Evolutionary conservation across 2,797 vertebrate genomes (phyloP), one percentile per base, ranked within the genome.

Genomic region (Onychomys torridus): DNA sequence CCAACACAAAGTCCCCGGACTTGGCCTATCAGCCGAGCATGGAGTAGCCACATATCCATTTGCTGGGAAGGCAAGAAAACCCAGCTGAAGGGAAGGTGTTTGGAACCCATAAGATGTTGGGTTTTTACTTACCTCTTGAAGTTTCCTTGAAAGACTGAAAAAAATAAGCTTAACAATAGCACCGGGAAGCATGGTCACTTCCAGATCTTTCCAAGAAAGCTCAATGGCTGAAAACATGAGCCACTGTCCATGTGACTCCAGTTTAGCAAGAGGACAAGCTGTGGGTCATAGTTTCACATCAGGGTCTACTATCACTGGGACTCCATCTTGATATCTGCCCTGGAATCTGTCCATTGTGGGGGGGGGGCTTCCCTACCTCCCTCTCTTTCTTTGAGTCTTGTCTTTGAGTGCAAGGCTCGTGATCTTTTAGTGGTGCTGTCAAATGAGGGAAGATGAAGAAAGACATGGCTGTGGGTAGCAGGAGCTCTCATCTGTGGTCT

Each of bases 171-270:
- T 29, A 37, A 34, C 49, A 43, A 73, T 14, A 40, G 2, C 2
- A 57, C 52, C 21, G 1, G 59, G 46, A 9, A 17, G 5, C 1
- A 1, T 63, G 49, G 3, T 34, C 23, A 1, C 4, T 17, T 14
- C 55, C 43, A 29, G 7, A 34, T 46, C 46, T 91, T 83, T 89
- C 34, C 49, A 69, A 46, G 93, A 75, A 79, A 71, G 77, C 0
- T 0, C 11, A 55, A 1, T 52, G 25, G 12, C 59, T 82, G 49
- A n/a, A 55, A 76, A 67, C 34, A 40, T 8, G 14, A 55, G n/a
- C 29, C 77, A 19, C 46, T 11, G n/a, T 40, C 4, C 2, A 81
- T 29, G 8, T 0, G 11, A 32, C 59, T 10, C 7, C 37, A 7
- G 6, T 63, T 63, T 89, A 76, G 16, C 16, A 2, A 4, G 10